Evolutionary conservation across 2,797 vertebrate species (phyloP), one percentile per base, ranked within the genome.

Genomic region (Paramormyrops hopkinsi): DNA sequence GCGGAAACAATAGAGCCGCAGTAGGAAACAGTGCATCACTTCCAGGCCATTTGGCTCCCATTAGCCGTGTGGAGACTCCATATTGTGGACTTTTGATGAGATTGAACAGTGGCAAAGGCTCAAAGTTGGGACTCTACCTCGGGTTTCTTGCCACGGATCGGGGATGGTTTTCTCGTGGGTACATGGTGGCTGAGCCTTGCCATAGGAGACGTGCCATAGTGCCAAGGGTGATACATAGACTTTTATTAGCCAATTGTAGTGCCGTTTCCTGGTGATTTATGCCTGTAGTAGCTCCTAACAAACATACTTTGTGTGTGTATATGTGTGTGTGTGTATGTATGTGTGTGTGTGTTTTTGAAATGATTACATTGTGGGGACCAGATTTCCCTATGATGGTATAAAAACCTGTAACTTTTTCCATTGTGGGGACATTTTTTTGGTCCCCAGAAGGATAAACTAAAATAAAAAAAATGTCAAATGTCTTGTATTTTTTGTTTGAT

Each of bases 1-100:
- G 91, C 93, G 93, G 92, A 94, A 94, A 93, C 90, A 92, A 92
- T 90, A 88, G 92, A 82, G 90, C 86, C 11, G 84, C 89, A 92
- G 92, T 91, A 91, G 91, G 86, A 93, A 94, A 92, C 91, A 91
- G 92, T 91, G 92, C 91, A 73, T 87, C 87, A 90, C 91, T 25
- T 88, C 17, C 7, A 19, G 22, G 12, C 29, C 6, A 50, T 51
- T 76, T 54, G 59, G 46, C 59, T 89, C 2, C 50, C 25, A 48
- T 51, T 86, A 88, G 62, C 29, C n/a, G 53, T 89, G 90, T 91
- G 48, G 1, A 90, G 86, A 17, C 56, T 73, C 56, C 90, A 89
- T 19, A 33, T 89, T 89, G 83, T 90, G 62, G 25, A 69, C 73
- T 62, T 50, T 12, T 11, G 41, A 87, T 89, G 86, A 50, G 33